Evolutionary conservation across 1,140 invertebrate genomes (phyloP).

Genomic region (Mesaphorura yosii): DNA sequence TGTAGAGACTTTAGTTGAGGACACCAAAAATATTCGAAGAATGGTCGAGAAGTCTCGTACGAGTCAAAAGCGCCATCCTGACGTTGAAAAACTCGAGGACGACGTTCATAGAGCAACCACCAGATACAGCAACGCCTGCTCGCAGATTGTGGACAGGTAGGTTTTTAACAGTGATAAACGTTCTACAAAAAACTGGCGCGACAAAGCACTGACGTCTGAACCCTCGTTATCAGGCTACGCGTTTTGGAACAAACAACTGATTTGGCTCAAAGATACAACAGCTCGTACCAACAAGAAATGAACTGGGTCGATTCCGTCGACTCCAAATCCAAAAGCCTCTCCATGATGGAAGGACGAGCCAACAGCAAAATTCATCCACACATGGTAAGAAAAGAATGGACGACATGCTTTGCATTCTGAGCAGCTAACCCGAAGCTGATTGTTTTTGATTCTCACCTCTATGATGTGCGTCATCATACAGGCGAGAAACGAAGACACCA

Average conservation of each 20-base stretch:
- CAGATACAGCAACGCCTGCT: slow-evolving; percentile 82
- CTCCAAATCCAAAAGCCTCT: slow-evolving; percentile 55
- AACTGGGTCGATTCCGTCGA: slow-evolving; percentile 74
- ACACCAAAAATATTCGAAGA: slow-evolving; percentile 70
- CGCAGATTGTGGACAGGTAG: slow-evolving; percentile 78
- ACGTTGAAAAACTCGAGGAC: slow-evolving; percentile 85
- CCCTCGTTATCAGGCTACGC: slow-evolving; percentile 56
- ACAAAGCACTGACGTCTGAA: no score
- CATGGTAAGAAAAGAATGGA: slow-evolving; percentile 61
- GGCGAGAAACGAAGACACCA: no score
- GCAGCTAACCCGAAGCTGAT: no score
- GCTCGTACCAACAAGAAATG: slow-evolving; percentile 70
- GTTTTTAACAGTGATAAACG: no score
- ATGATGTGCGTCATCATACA: no score
- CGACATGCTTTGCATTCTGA: no score
- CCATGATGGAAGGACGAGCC: slow-evolving; percentile 52
- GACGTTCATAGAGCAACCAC: slow-evolving; percentile 76
- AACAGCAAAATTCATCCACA: slow-evolving; percentile 62
- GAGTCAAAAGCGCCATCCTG: slow-evolving; percentile 53
- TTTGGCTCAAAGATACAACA: slow-evolving; percentile 72
- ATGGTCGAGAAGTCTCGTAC: slow-evolving; percentile 73
- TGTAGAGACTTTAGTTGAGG: slow-evolving; percentile 81
- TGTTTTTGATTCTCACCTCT: no score
- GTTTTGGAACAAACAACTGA: slow-evolving; percentile 75
- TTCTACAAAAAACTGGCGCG: no score